Evolutionary conservation across 2,113 vertebrate genomes (phyloP), one percentile per base, ranked within the genome.

Genomic region (Tinamus guttatus): DNA sequence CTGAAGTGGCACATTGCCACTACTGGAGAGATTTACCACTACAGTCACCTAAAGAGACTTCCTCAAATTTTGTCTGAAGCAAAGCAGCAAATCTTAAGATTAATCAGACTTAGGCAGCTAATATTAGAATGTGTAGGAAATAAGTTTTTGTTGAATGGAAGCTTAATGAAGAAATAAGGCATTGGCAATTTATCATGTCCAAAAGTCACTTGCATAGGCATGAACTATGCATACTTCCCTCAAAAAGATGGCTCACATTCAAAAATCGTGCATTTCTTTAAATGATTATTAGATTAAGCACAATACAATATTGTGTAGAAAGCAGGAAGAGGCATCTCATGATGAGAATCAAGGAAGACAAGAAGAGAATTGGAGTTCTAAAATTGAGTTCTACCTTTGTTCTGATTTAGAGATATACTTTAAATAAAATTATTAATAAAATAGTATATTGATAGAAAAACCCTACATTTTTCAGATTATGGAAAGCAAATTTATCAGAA

Each of bases 91-190:
- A 74, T 28, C 41, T 65, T 12, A 15, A 76, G 43, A 10, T 11
- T 64, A 9, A 71, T 38, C 25, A 40, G 13, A 75, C 60, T 56
- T 32, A 21, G 18, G 12, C 27, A 89, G 56, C 24, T 40, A 80
- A 59, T 49, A 70, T 36, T 8, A 73, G 45, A 68, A 83, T 59
- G 36, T 5, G 2, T 1, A 21, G 0, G 1, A 43, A 58, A 27
- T 20, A 2, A 85, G 24, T 11, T 60, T 40, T 54, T 81, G 78
- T 36, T 36, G 27, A 63, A 59, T n/a, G n/a, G 13, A 68, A 81
- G 54, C 13, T 38, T 59, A 32, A 45, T 6, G 59, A 90, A 93
- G 30, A 89, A 94, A 75, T 21, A 73, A 60, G 24, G 51, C 32
- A 8, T 43, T 18, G 52, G 45, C 19, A 76, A 27, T 47, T 65